A percentile compares a stretch with the other conserved stretches of the same genome.
Conservation (phyloP, 2,888 invertebrate genomes). For the Temnothorax rugatulus region DNA sequence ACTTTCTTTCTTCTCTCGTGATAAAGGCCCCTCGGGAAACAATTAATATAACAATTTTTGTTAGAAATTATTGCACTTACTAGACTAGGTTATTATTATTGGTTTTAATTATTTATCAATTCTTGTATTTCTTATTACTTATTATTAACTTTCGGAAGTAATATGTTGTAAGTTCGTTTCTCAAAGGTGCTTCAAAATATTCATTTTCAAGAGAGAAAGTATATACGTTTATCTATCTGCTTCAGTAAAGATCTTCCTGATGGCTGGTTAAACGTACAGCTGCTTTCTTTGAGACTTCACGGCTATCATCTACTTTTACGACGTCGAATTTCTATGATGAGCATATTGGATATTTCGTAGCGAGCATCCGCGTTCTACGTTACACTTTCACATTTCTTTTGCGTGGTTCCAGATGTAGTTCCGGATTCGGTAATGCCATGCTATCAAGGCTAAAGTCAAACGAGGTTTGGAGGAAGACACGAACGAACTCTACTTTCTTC, state of each 20-base stretch:
- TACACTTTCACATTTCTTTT: conserved; percentile 77
- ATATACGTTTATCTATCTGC: neutral
- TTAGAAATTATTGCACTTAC: neutral
- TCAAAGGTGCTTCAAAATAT: neutral
- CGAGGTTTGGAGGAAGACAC: neutral
- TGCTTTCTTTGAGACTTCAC: neutral
- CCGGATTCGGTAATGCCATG: conserved; percentile 46
- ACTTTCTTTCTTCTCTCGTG: conserved; percentile 14
- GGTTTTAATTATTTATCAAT: neutral
- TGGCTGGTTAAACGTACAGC: neutral
- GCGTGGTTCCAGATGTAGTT: conserved; percentile 49
- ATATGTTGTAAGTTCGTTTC: neutral
- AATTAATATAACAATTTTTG: conserved; percentile 12
- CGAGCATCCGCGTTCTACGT: conserved; percentile 72
- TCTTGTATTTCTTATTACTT: neutral
- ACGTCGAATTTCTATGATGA: conserved; percentile 37
- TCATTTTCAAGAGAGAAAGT: conserved; percentile 32
- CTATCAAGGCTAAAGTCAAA: conserved; percentile 28
- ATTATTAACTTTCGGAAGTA: neutral
- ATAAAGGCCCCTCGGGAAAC: neutral
- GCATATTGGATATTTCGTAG: neutral
- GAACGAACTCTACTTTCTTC: conserved; percentile 28
- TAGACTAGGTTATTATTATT: neutral
- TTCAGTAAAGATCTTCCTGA: neutral
- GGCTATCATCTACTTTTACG: neutral